Percentiles rank a stretch among this genome's conserved stretches.
Conservation (phyloP, 1,140 invertebrate species). For the Lepidurus couesii region DNA sequence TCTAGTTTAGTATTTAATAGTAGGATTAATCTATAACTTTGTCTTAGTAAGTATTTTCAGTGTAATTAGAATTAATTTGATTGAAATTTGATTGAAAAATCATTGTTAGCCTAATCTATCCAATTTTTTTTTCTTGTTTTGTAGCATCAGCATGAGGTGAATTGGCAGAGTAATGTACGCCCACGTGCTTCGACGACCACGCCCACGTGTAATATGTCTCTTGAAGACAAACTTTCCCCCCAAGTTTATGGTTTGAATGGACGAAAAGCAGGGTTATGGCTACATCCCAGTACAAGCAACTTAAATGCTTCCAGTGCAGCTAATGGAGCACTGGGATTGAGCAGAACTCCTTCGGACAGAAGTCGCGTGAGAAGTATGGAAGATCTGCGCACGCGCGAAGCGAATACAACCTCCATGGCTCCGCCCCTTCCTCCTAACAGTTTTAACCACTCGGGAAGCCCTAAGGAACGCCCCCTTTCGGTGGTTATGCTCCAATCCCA, state of each 20-base stretch:
- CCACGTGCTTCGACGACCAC: not conserved
- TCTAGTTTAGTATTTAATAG: too few relatives aligned
- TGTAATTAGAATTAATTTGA: too few relatives aligned
- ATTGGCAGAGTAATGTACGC: not conserved
- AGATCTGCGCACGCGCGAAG: conserved; percentile 33
- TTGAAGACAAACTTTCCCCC: conserved; percentile 33
- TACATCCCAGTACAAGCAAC: conserved; percentile 37
- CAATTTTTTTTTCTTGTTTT: not conserved
- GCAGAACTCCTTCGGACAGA: conserved; percentile 39
- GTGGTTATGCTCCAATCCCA: not conserved
- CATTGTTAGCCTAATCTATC: not conserved
- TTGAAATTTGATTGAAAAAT: too few relatives aligned
- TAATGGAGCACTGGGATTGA: conserved; percentile 23
- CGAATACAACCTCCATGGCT: not conserved
- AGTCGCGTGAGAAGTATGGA: conserved; percentile 39
- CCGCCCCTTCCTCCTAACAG: not conserved
- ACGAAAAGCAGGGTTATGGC: conserved; percentile 37
- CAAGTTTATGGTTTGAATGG: conserved; percentile 37
- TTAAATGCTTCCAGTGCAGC: conserved; percentile 35
- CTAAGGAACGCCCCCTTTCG: conserved; percentile 5
- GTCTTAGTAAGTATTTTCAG: too few relatives aligned
- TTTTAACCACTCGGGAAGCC: not conserved
- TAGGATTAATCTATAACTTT: too few relatives aligned
- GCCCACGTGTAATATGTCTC: conserved; percentile 17
- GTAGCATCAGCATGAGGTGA: not conserved